Evolutionary conservation across 2,888 invertebrate genomes (phyloP).

Genomic region (Phaonia tiefii): DNA sequence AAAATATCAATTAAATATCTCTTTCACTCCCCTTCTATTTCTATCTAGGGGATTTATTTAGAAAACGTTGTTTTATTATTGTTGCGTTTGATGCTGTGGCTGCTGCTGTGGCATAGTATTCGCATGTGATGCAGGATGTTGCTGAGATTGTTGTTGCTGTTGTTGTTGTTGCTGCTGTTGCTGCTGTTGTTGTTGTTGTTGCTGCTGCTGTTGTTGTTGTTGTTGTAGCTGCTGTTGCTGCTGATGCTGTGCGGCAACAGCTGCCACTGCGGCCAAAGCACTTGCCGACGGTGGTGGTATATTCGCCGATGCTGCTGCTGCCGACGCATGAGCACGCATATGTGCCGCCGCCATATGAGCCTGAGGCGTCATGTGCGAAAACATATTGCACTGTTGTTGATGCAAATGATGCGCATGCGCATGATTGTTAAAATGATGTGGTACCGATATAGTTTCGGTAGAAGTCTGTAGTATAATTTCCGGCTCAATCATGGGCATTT

Average conservation of each 20-base stretch:
- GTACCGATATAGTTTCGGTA: slow-evolving; percentile 74
- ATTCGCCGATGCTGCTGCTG: slow-evolving; percentile 50
- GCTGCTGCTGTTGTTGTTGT: slow-evolving; percentile 69
- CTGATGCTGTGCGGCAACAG: slow-evolving; percentile 68
- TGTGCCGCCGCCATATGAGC: slow-evolving; percentile 76
- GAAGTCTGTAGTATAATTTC: slow-evolving; percentile 77
- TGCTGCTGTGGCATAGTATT: slow-evolving; percentile 65
- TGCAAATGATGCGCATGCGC: slow-evolving; percentile 72
- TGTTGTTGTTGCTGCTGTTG: slow-evolving; percentile 68
- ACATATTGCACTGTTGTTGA: slow-evolving; percentile 77
- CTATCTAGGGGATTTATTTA: slow-evolving; percentile 1
- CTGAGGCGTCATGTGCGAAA: slow-evolving; percentile 77
- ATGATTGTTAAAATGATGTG: slow-evolving; percentile 74
- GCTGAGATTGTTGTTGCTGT: slow-evolving; percentile 65
- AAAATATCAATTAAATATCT: slow-evolving; percentile 9
- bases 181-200: slow-evolving; percentile 68
- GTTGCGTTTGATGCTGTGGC: slow-evolving; percentile 63
- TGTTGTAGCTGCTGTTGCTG: slow-evolving; percentile 70
- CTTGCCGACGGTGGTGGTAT: slow-evolving; percentile 71
- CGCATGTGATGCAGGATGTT: slow-evolving; percentile 69
- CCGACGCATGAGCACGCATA: slow-evolving; percentile 73
- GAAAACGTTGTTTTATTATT: slow-evolving; percentile 61
- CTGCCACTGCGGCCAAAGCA: slow-evolving; percentile 63
- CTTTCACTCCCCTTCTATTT: background rate
- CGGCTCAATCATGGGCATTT: slow-evolving; percentile 76